These are phyloP conservation scores for Cistogaster globosa DNA, from an alignment of 2,888 invertebrate species.

Conservation along the genomic window DNA sequence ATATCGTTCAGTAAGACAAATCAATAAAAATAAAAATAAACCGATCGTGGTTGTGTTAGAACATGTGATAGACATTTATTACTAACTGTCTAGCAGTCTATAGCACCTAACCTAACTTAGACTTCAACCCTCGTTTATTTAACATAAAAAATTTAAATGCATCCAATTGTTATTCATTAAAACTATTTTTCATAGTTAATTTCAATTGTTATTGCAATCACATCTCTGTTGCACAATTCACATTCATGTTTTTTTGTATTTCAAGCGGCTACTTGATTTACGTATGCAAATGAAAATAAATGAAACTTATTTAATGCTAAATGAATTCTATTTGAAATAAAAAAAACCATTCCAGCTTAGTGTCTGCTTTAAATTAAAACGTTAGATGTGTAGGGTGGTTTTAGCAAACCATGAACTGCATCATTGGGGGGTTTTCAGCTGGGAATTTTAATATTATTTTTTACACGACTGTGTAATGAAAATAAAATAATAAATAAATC, in stretches of 20 bases:
- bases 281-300: constrained; percentile 53
- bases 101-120: neutral
- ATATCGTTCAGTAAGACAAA: too few species aligned
- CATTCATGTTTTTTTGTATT: neutral
- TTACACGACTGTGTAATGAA: too few species aligned
- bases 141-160: neutral
- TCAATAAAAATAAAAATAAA: too few species aligned
- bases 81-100: neutral
- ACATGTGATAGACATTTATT: neutral
- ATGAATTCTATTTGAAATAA: constrained; percentile 31
- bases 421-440: too few species aligned
- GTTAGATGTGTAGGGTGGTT: neutral
- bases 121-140: constrained; percentile 1
- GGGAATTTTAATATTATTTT: too few species aligned
- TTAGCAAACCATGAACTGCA: too few species aligned
- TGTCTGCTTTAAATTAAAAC: neutral
- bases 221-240: constrained; percentile 8
- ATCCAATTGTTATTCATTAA: constrained; percentile 43
- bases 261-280: neutral
- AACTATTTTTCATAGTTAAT: constrained; percentile 59
- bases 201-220: constrained; percentile 56
- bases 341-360: constrained; percentile 11
- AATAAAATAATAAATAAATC: too few species aligned
- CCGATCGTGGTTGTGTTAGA: too few species aligned
- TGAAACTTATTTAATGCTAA: constrained; percentile 48